Evolutionary conservation across 1,140 invertebrate species (phyloP).

Genomic region (Ctenoplectra terminalis): DNA sequence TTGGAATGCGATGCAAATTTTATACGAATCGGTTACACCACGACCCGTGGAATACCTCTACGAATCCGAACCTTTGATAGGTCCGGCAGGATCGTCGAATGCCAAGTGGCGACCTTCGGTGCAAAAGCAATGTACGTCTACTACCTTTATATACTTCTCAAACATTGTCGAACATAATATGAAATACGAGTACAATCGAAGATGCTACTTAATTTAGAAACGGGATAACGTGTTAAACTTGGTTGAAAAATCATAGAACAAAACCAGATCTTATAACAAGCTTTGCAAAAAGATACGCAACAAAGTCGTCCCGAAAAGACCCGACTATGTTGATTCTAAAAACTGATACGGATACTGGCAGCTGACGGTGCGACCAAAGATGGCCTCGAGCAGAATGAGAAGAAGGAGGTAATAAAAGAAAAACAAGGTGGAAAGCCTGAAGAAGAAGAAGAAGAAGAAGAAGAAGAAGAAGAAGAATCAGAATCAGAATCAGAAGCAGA

Average conservation of each 20-base stretch:
- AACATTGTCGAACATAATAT: neutral
- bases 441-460: constrained; percentile 14
- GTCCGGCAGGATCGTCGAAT: constrained; percentile 31
- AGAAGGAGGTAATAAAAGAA: constrained; percentile 26
- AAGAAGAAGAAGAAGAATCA: constrained; percentile 7
- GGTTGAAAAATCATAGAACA: neutral
- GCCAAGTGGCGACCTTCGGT: constrained; percentile 49
- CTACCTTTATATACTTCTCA: constrained; percentile 5
- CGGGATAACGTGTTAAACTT: no score
- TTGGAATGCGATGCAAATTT: constrained; percentile 66
- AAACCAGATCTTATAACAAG: neutral
- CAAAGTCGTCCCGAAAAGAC: constrained; percentile 7
- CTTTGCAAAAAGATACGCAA: neutral
- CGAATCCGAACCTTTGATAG: constrained; percentile 42
- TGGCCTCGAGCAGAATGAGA: constrained; percentile 51
- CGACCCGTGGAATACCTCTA: constrained; percentile 29
- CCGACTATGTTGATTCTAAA: constrained; percentile 18
- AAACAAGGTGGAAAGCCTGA: constrained; percentile 4
- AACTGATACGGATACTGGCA: constrained; percentile 32
- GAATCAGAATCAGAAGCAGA: neutral
- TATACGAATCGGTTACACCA: constrained; percentile 60
- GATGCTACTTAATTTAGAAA: no score
- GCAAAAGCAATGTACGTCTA: constrained; percentile 1
- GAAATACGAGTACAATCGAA: neutral
- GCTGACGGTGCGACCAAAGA: constrained; percentile 53